Conservation (phyloP, 2,113 vertebrate species). For the Mola mola region DNA sequence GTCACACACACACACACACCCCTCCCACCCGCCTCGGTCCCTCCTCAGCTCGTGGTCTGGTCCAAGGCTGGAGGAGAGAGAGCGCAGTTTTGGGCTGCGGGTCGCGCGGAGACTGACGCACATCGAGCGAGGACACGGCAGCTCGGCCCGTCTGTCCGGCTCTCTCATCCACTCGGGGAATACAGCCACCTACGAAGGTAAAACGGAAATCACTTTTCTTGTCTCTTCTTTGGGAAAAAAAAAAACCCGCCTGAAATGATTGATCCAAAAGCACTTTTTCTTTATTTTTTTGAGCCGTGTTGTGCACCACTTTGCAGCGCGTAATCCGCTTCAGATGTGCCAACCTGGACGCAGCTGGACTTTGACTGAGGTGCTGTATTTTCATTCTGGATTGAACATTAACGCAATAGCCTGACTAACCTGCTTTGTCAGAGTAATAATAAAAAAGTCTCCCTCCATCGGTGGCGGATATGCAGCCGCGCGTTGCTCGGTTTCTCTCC, state of each 20-base stretch:
- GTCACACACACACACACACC: neutral
- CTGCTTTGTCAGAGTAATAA: conserved; percentile 9
- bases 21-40: conserved; percentile 28
- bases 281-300: conserved; percentile 13
- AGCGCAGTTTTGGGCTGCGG: conserved; percentile 73
- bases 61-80: conserved; percentile 54
- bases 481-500: conserved; percentile 38
- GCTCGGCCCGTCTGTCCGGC: conserved; percentile 23
- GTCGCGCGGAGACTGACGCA: conserved; percentile 68
- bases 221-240: conserved; percentile 28
- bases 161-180: conserved; percentile 55
- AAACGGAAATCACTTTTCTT: conserved; percentile 37
- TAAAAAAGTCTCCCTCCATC: conserved; percentile 16
- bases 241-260: conserved; percentile 10
- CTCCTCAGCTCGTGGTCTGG: conserved; percentile 71
- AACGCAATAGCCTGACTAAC: neutral
- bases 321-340: conserved; percentile 2
- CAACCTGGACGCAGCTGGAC: neutral
- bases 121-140: conserved; percentile 60
- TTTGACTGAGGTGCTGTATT: conserved; percentile 12
- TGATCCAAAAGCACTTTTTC: conserved; percentile 54
- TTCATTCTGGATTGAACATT: neutral
- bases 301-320: conserved; percentile 40
- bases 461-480: conserved; percentile 30
- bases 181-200: conserved; percentile 69